Evolutionary conservation across 2,113 vertebrate species (phyloP).

Genomic region (Indicator maculatus): DNA sequence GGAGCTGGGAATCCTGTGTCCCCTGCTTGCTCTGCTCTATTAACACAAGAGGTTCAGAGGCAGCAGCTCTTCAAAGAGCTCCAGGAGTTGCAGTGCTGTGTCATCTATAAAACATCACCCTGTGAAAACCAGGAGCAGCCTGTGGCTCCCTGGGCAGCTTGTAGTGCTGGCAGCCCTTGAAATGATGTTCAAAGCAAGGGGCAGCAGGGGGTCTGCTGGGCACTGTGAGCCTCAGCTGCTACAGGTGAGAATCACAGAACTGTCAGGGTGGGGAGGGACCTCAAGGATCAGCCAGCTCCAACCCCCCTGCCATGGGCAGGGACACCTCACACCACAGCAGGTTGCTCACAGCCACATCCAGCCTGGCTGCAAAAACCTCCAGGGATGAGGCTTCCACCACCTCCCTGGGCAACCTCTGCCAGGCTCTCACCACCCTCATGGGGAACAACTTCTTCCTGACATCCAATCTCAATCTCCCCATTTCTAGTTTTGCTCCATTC

Average conservation of each 20-base stretch:
- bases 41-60: not conserved
- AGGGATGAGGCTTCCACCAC: too few species aligned
- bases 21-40: not conserved
- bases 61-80: conserved; percentile 24
- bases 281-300: too few species aligned
- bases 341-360: too few species aligned
- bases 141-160: not conserved
- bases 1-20: not conserved
- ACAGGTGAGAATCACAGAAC: not conserved
- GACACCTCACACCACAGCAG: too few species aligned
- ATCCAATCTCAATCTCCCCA: too few species aligned
- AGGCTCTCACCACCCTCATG: too few species aligned
- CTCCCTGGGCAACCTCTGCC: too few species aligned
- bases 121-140: not conserved
- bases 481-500: too few species aligned
- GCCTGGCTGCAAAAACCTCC: too few species aligned
- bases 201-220: not conserved
- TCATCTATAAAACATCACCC: conserved; percentile 17
- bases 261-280: too few species aligned
- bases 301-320: too few species aligned
- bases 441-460: too few species aligned
- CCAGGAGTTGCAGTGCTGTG: not conserved
- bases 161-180: not conserved
- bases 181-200: not conserved
- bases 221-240: not conserved